Evolutionary conservation across 1,140 invertebrate genomes (phyloP), one percentile per base, ranked within the genome.

Genomic region (Drosophila busckii): DNA sequence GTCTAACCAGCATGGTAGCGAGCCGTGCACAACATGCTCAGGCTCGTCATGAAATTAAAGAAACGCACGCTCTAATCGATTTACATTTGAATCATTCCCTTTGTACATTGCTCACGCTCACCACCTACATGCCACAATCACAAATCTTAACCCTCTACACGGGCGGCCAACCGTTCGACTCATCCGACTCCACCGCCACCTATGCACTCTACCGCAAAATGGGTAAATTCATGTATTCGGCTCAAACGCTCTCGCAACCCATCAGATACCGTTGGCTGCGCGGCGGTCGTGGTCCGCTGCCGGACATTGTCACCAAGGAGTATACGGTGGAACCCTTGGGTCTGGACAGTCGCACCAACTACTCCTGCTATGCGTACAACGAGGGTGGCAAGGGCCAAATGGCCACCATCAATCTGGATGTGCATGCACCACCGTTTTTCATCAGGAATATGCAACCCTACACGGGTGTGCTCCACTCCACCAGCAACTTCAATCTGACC

Each of bases 391-490:
- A 92, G 56, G 94, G 95, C 2, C 90, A 91, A 34, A 89, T 91
- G 4, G 94, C 93, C 2, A 91, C 90, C 9, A 90, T 92, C 10
- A 90, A 90, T 70, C 92, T 97, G 58, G 92, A 96, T 75, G 95
- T 96, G 19, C 89, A 92, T 93, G 95, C 94, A 26, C 93, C 94
- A 6, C 96, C 95, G 10, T 91, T 93, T 35, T 96, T 97, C 87
- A 96, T 97, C 54, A 92, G 93, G 63, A 92, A 93, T 25, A 90
- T 96, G 46, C 91, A 91, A n/a, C 93, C 92, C 1, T 95, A 94
- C 88, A 92, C 91, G 56, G 95, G 94, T n/a, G 93, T 91, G 13
- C 89, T 94, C 5, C 93, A 92, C 85, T 64, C 86, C 13, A 88
- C 87, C 2, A 73, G 89, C 73, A 92, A 93, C 70, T 93, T 96